phyloP scores from a whole-genome alignment of 2,797 vertebrate species.

The Lagorchestes hirsutus region DNA sequence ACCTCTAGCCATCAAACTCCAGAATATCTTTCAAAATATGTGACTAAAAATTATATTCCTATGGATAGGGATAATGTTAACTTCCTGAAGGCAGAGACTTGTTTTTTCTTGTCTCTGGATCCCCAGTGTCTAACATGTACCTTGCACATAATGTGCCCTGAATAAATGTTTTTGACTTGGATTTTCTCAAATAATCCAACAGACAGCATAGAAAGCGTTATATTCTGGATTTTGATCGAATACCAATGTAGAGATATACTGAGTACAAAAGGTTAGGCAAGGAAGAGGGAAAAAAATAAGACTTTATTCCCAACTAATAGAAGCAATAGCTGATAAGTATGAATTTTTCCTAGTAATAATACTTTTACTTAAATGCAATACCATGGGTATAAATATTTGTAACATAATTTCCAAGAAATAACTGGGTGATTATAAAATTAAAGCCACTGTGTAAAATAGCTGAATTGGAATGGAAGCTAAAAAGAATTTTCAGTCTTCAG shows the following conservation, averaged over 20 bases:
- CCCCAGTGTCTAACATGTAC: background rate
- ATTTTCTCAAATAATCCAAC: background rate
- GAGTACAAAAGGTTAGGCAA: constrained; percentile 49
- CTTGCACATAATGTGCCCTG: background rate
- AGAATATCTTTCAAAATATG: background rate
- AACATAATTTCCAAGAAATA: constrained; percentile 77
- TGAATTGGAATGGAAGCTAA: constrained; percentile 40
- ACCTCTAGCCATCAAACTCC: background rate
- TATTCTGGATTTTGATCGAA: background rate
- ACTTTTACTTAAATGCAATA: constrained; percentile 72
- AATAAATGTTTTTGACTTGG: background rate
- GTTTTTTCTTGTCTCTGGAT: background rate
- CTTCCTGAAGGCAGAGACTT: background rate
- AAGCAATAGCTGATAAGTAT: constrained; percentile 76
- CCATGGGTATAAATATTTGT: constrained; percentile 68
- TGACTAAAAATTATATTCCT: background rate
- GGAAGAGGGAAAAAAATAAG: constrained; percentile 67
- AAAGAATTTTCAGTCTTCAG: constrained; percentile 75
- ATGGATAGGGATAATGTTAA: background rate
- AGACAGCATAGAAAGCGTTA: background rate
- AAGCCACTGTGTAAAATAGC: constrained; percentile 48
- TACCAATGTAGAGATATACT: background rate
- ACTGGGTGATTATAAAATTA: constrained; percentile 71
- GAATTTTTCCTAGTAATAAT: constrained; percentile 75
- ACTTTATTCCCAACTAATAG: constrained; percentile 62